A percentile compares a stretch with the other conserved stretches of the same genome.
phyloP scores from a whole-genome alignment of 2,113 vertebrate species.

The Lontra canadensis region DNA sequence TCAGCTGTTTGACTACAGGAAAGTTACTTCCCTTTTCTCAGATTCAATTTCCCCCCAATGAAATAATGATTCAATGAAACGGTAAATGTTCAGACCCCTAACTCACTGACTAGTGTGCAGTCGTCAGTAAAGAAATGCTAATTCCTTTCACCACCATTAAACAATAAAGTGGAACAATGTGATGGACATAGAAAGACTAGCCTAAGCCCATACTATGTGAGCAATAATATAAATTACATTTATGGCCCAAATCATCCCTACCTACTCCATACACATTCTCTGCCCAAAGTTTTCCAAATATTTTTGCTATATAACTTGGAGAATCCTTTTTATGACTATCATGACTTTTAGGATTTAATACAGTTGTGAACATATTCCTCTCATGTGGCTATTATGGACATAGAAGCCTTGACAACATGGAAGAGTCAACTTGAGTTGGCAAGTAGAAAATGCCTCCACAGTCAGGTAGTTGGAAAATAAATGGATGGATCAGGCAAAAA shows the following conservation, averaged over 20 bases:
- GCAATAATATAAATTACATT: background rate
- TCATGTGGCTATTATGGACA: background rate
- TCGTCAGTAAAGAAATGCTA: background rate
- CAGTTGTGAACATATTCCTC: background rate
- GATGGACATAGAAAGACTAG: background rate
- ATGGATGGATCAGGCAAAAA: background rate
- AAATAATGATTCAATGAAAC: background rate
- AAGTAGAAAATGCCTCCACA: background rate
- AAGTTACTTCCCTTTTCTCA: background rate
- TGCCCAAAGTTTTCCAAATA: conserved; percentile 25
- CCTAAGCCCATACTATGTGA: background rate
- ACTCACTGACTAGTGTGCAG: background rate
- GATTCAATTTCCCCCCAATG: background rate
- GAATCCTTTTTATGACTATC: background rate
- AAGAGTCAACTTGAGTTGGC: background rate
- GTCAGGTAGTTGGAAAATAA: conserved; percentile 13
- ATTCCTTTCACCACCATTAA: background rate
- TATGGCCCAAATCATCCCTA: background rate
- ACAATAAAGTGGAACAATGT: background rate
- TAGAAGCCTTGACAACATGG: background rate
- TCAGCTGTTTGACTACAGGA: background rate
- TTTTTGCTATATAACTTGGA: background rate
- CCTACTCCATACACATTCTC: background rate
- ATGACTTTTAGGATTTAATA: background rate
- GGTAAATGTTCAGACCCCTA: background rate